phyloP scores from a whole-genome alignment of 2,888 invertebrate species.

The Eurois occulta region DNA sequence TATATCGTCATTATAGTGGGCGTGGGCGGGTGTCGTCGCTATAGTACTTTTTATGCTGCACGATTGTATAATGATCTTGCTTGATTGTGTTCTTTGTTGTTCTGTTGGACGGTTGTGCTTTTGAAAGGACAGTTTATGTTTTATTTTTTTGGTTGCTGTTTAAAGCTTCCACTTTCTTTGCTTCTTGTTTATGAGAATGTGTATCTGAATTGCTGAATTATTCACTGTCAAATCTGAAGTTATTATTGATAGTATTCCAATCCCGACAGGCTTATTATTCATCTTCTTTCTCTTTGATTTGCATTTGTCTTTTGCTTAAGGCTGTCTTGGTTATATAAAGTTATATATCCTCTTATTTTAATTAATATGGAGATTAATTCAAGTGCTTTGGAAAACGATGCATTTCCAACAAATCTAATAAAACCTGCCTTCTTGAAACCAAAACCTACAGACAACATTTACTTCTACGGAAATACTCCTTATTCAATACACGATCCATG shows the following conservation, averaged over 20 bases:
- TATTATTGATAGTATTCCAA: neutral
- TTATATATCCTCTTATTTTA: neutral
- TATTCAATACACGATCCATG: slow-evolving; percentile 51
- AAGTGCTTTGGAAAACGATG: slow-evolving; percentile 6
- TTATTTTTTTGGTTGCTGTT: neutral
- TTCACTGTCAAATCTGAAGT: neutral
- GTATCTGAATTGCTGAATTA: neutral
- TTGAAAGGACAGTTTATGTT: slow-evolving; percentile 24
- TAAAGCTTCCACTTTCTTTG: slow-evolving; percentile 1
- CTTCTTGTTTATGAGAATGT: neutral
- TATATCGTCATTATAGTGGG: slow-evolving; percentile 78
- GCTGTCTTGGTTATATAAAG: neutral
- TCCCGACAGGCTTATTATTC: neutral
- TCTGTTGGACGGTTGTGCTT: slow-evolving; percentile 36
- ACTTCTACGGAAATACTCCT: slow-evolving; percentile 37
- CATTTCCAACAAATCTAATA: slow-evolving; percentile 19
- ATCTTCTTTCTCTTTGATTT: slow-evolving; percentile 2
- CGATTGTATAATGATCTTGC: slow-evolving; percentile 75
- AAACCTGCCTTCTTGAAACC: slow-evolving; percentile 32
- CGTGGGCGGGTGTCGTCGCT: slow-evolving; percentile 72
- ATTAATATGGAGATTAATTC: neutral
- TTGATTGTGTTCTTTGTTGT: slow-evolving; percentile 63
- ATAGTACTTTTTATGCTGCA: slow-evolving; percentile 77
- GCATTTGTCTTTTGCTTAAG: neutral
- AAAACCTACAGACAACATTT: slow-evolving; percentile 1